Conservation (phyloP, 1,140 invertebrate genomes). For the Lerema accius region DNA sequence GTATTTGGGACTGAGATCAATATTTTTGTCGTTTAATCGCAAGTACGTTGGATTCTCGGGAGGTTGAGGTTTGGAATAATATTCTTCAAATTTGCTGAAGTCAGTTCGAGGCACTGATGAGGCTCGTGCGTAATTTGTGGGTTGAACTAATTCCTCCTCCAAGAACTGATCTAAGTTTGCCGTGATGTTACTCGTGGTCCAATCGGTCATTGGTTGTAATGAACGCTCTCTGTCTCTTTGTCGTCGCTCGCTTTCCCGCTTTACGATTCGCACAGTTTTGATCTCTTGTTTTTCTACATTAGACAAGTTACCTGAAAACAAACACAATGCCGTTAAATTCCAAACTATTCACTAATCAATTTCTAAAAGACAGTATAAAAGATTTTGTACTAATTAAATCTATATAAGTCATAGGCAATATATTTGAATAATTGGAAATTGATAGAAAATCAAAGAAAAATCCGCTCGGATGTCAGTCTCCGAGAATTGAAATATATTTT, state of each 20-base stretch:
- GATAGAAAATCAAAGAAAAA: too few relatives aligned
- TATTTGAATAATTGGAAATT: too few relatives aligned
- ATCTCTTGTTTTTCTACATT: slow-evolving; percentile 94
- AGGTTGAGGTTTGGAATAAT: slow-evolving; percentile 56
- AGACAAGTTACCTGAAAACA: slow-evolving; percentile 86
- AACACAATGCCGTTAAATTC: slow-evolving; percentile 9
- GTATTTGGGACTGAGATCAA: slow-evolving; percentile 74
- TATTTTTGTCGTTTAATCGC: slow-evolving; percentile 56
- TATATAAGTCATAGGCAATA: too few relatives aligned
- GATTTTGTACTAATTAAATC: too few relatives aligned
- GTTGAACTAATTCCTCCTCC: slow-evolving; percentile 80
- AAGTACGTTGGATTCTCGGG: slow-evolving; percentile 52
- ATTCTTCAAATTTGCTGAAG: slow-evolving; percentile 67
- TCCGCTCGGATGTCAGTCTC: too few relatives aligned
- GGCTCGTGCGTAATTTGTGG: slow-evolving; percentile 65
- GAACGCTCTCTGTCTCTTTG: slow-evolving; percentile 88
- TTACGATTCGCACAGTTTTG: slow-evolving; percentile 96
- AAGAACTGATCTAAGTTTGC: slow-evolving; percentile 83
- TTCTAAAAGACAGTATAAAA: too few relatives aligned
- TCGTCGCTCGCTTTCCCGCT: slow-evolving; percentile 93
- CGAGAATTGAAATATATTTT: too few relatives aligned
- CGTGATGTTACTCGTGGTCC: slow-evolving; percentile 64
- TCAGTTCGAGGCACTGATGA: slow-evolving; percentile 71
- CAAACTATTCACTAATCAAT: neutral
- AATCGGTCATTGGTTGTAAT: slow-evolving; percentile 76